Evolutionary conservation across 1,140 invertebrate genomes (phyloP).

Genomic region (Megalopta genalis): DNA sequence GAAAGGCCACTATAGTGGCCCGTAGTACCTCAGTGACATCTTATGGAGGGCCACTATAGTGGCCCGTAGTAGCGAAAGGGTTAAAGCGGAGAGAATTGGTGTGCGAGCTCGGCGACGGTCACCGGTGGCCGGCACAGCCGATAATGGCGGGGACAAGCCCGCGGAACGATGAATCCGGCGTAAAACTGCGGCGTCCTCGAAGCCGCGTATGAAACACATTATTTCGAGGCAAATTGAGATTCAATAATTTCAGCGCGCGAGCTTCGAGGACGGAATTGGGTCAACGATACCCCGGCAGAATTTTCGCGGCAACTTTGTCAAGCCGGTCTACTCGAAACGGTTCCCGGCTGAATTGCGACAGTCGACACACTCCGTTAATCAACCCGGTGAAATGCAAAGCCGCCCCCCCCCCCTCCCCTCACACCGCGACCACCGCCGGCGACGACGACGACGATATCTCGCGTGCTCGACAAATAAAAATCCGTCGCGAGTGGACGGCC

Average conservation of each 20-base stretch:
- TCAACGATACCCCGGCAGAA: constrained; percentile 27
- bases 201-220: not conserved
- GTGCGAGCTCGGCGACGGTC: no score
- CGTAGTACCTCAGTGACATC: no score
- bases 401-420: no score
- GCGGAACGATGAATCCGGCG: no score
- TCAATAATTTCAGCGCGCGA: constrained; percentile 16
- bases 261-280: constrained; percentile 12
- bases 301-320: constrained; percentile 40
- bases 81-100: no score
- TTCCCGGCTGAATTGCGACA: not conserved
- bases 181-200: not conserved
- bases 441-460: not conserved
- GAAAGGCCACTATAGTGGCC: no score
- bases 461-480: not conserved
- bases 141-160: no score
- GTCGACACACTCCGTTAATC: constrained; percentile 12
- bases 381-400: constrained; percentile 22
- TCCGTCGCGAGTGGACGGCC: not conserved
- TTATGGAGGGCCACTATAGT: no score
- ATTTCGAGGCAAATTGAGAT: constrained; percentile 8
- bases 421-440: not conserved
- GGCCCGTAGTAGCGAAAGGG: no score
- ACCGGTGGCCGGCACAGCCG: no score
- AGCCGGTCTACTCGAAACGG: constrained; percentile 20